Conservation (phyloP, 2,113 vertebrate genomes). For the Notiomystis cincta region DNA sequence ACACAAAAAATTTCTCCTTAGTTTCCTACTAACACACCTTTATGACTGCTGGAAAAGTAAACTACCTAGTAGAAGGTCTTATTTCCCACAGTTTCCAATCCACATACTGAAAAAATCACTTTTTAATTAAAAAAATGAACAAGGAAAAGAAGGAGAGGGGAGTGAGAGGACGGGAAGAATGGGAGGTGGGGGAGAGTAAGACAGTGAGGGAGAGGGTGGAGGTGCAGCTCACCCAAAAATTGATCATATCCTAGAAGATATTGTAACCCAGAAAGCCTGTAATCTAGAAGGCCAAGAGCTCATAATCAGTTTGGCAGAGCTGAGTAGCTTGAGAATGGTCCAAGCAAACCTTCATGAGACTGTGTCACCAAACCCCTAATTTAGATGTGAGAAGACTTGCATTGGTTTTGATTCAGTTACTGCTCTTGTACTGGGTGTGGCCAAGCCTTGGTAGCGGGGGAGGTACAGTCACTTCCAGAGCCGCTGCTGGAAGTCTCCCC, state of each 20-base stretch:
- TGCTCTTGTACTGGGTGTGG: background rate
- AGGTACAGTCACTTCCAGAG: background rate
- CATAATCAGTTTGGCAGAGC: background rate
- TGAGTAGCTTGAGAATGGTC: background rate
- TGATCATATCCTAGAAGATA: background rate
- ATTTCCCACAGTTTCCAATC: slow-evolving; percentile 22
- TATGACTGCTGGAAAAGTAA: background rate
- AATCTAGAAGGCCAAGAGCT: background rate
- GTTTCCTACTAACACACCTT: background rate
- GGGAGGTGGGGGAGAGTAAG: background rate
- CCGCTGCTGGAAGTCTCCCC: background rate
- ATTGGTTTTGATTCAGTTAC: background rate
- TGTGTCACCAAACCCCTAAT: background rate
- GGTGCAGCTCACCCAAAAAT: background rate
- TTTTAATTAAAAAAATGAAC: too few species aligned
- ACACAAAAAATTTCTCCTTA: background rate
- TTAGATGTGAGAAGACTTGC: background rate
- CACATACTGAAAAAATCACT: background rate
- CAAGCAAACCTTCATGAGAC: background rate
- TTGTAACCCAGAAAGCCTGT: background rate
- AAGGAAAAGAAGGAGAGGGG: background rate
- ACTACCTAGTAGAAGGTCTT: background rate
- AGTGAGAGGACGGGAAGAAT: background rate
- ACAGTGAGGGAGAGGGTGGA: background rate
- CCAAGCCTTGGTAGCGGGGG: background rate